Conservation (phyloP, 92 coral and sea anemone species). For the Zoanthus sociatus region DNA sequence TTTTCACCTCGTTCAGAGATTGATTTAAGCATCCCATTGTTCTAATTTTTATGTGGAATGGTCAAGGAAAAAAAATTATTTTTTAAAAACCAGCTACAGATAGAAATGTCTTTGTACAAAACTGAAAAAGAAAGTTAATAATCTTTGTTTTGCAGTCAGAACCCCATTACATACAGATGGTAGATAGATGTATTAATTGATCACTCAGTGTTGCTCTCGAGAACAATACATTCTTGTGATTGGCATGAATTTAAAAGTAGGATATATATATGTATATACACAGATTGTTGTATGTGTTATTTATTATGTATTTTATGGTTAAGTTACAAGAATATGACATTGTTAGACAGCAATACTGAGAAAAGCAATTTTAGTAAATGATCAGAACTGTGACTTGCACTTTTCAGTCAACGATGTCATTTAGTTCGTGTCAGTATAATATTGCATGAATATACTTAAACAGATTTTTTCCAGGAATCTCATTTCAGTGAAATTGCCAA, state of each 20-base stretch:
- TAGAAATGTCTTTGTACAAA: not conserved
- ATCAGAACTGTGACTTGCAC: conserved; percentile 23
- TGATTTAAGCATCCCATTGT: not conserved
- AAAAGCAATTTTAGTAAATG: conserved; percentile 16
- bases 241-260: too few relatives aligned
- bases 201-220: not conserved
- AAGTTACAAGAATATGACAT: not conserved
- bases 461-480: not conserved
- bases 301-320: not conserved
- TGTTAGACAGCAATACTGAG: not conserved
- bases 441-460: not conserved
- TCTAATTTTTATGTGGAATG: not conserved
- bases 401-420: conserved; percentile 33
- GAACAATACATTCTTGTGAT: too few relatives aligned
- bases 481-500: not conserved
- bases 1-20: not conserved
- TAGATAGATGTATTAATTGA: not conserved
- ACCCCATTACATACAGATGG: not conserved
- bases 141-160: not conserved
- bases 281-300: not conserved
- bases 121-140: conserved; percentile 21
- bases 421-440: not conserved
- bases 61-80: not conserved
- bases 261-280: not conserved
- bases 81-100: not conserved